phyloP scores from a whole-genome alignment of 2,797 vertebrate species.

The Limosa lapponica region DNA sequence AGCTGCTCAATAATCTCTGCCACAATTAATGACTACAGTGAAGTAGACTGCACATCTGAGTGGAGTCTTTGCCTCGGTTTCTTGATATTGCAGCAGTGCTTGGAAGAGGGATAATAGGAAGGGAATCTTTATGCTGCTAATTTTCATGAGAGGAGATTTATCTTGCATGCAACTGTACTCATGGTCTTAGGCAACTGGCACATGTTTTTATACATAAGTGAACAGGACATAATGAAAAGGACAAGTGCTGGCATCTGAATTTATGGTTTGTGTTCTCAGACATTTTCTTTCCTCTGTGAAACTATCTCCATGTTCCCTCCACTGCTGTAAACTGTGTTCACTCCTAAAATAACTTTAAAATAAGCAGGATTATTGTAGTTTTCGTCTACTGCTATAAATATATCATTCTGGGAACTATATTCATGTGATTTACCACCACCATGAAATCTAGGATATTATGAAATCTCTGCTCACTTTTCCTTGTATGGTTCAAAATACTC shows the following conservation, averaged over 20 bases:
- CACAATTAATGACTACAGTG: not conserved
- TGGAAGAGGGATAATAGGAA: not conserved
- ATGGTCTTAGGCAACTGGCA: not conserved
- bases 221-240: not conserved
- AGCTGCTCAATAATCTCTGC: not conserved
- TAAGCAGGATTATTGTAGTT: not conserved
- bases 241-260: not conserved
- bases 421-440: not conserved
- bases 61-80: not conserved
- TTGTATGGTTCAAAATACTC: constrained; percentile 1
- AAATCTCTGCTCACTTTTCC: not conserved
- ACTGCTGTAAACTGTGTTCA: not conserved
- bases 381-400: constrained; percentile 50
- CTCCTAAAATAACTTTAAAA: constrained; percentile 53
- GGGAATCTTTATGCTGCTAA: not conserved
- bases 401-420: constrained; percentile 9
- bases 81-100: not conserved
- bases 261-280: constrained; percentile 19
- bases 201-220: not conserved
- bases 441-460: not conserved
- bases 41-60: not conserved
- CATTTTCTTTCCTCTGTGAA: not conserved
- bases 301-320: not conserved
- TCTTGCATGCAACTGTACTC: not conserved
- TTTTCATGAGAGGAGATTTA: not conserved